Percentiles rank a stretch among this genome's conserved stretches.
These are phyloP conservation scores for Synanthedon tipuliformis DNA, from an alignment of 2,888 invertebrate genomes.

Conservation along the genomic window DNA sequence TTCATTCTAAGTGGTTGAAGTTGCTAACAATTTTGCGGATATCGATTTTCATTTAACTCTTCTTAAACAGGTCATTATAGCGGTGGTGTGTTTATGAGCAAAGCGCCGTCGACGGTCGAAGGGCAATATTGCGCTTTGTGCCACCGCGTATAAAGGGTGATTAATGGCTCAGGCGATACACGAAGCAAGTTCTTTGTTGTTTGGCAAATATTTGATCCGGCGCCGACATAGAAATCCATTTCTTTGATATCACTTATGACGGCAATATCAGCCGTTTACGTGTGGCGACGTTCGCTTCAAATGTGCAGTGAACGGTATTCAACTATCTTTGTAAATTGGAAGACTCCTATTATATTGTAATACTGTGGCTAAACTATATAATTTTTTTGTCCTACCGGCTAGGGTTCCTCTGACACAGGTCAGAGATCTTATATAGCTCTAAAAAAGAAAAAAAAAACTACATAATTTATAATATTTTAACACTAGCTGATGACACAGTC, in stretches of 20 bases:
- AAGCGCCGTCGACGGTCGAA: slow-evolving; percentile 38
- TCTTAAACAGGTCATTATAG: slow-evolving; percentile 57
- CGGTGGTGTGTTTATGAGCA: slow-evolving; percentile 53
- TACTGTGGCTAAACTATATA: too few relatives aligned
- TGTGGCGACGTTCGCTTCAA: slow-evolving; percentile 2
- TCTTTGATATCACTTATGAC: slow-evolving; percentile 38
- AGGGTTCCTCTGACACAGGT: too few relatives aligned
- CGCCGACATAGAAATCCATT: slow-evolving; percentile 43
- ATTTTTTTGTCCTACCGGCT: too few relatives aligned
- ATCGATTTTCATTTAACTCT: slow-evolving; percentile 62
- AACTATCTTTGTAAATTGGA: too few relatives aligned
- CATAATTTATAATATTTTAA: too few relatives aligned
- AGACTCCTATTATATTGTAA: too few relatives aligned
- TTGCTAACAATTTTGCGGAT: slow-evolving; percentile 21
- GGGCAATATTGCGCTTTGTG: slow-evolving; percentile 60
- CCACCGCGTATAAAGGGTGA: slow-evolving; percentile 54
- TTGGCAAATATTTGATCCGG: slow-evolving; percentile 58
- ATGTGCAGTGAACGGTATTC: too few relatives aligned
- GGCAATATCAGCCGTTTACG: slow-evolving; percentile 8
- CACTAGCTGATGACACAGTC: too few relatives aligned
- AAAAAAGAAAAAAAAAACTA: too few relatives aligned
- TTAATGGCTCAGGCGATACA: slow-evolving; percentile 60
- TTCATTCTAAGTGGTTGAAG: not conserved
- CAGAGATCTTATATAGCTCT: too few relatives aligned
- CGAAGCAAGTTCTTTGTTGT: slow-evolving; percentile 58